A percentile compares a stretch with the other conserved stretches of the same genome.
phyloP scores from a whole-genome alignment of 1,140 invertebrate species.

The Rhopalosiphum padi region DNA sequence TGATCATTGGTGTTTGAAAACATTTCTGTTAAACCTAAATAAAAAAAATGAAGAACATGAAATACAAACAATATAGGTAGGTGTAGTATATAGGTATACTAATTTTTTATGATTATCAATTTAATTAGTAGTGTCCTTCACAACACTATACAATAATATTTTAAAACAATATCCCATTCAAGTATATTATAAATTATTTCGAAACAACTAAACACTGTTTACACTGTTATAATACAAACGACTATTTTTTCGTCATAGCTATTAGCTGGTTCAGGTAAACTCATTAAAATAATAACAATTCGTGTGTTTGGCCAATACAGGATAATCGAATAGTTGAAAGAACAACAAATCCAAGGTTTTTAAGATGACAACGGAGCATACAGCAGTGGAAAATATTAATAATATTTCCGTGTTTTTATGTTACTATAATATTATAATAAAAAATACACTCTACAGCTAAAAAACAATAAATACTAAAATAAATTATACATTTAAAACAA shows the following conservation, averaged over 20 bases:
- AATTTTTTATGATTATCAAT: not conserved
- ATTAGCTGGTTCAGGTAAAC: not conserved
- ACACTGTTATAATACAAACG: not conserved
- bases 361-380: not conserved
- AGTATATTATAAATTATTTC: not conserved
- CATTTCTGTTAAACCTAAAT: constrained; percentile 45
- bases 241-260: not conserved
- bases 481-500: not conserved
- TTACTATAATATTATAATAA: not conserved
- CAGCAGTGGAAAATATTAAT: not conserved
- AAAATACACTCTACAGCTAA: not conserved
- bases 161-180: constrained; percentile 16
- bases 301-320: not conserved
- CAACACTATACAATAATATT: constrained; percentile 10
- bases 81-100: not conserved
- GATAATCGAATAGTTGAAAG: not conserved
- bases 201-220: not conserved
- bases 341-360: constrained; percentile 21
- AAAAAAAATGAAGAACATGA: not conserved
- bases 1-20: constrained; percentile 43
- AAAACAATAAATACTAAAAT: not conserved
- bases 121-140: constrained; percentile 17
- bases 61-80: not conserved
- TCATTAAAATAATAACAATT: not conserved
- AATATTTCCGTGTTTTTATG: not conserved